These are phyloP conservation scores for Pangasius djambal DNA, from an alignment of 2,797 vertebrate genomes.

Conservation along the genomic window DNA sequence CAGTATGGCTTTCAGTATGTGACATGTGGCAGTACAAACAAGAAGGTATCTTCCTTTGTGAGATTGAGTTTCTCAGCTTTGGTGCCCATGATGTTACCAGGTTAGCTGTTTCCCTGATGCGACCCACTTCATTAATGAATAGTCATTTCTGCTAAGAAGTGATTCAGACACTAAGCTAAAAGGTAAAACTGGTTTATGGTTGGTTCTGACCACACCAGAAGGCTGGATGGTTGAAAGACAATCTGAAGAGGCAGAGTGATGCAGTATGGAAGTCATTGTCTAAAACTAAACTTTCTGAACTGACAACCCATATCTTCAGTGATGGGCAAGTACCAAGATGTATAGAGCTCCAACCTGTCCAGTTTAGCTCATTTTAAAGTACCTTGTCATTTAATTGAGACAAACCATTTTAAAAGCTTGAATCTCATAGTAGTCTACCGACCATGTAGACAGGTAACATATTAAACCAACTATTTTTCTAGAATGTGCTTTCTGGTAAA, in stretches of 20 bases:
- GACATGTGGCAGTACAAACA: background rate
- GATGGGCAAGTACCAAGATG: background rate
- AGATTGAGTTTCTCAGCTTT: background rate
- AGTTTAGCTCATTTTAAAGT: background rate
- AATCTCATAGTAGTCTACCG: background rate
- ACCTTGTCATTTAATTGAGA: background rate
- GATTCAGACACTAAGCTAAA: background rate
- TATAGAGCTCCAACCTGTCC: background rate
- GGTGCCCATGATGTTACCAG: background rate
- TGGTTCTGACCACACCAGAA: background rate
- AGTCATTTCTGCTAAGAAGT: background rate
- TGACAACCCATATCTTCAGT: background rate
- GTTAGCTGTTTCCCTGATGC: background rate
- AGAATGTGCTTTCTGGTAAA: background rate
- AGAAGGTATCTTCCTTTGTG: background rate
- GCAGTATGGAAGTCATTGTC: background rate
- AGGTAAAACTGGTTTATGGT: background rate
- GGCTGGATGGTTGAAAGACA: background rate
- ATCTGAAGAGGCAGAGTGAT: background rate
- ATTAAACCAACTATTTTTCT: background rate
- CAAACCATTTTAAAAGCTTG: background rate
- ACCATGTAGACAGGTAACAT: background rate
- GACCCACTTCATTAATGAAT: too few species aligned
- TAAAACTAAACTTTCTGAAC: background rate
- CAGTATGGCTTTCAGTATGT: background rate